Conservation (phyloP, 2,888 invertebrate genomes). For the Unio delphinus region DNA sequence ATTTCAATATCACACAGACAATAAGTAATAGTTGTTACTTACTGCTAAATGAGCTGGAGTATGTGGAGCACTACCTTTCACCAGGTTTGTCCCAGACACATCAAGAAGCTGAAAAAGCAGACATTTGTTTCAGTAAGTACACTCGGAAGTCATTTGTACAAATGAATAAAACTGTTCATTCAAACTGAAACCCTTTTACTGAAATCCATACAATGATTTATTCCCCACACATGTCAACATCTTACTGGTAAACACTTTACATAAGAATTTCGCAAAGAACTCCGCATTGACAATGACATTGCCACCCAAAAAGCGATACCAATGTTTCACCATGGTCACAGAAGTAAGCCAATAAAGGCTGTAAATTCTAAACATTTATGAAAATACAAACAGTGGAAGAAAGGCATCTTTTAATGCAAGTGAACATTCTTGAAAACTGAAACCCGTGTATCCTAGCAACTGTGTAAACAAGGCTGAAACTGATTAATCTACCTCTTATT, state of each 20-base stretch:
- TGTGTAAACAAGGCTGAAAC: no score
- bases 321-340: background rate
- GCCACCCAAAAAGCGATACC: background rate
- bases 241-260: background rate
- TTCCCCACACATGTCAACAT: background rate
- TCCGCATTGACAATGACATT: background rate
- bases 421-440: no score
- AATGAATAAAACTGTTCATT: no score
- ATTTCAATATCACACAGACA: no score
- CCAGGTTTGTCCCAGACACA: conserved; percentile 63
- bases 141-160: background rate
- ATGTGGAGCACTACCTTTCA: conserved; percentile 66
- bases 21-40: conserved; percentile 28
- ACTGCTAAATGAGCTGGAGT: conserved; percentile 77
- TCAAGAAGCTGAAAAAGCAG: conserved; percentile 62
- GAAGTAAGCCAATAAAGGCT: background rate
- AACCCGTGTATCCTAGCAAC: no score
- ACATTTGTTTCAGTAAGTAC: conserved; percentile 1
- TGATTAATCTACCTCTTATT: no score
- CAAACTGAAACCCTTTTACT: no score
- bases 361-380: no score
- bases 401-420: no score
- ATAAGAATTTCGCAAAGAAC: background rate
- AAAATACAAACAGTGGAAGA: no score
- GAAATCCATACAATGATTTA: background rate